Conservation (phyloP, 2,113 vertebrate species). For the Heterocephalus glaber region DNA sequence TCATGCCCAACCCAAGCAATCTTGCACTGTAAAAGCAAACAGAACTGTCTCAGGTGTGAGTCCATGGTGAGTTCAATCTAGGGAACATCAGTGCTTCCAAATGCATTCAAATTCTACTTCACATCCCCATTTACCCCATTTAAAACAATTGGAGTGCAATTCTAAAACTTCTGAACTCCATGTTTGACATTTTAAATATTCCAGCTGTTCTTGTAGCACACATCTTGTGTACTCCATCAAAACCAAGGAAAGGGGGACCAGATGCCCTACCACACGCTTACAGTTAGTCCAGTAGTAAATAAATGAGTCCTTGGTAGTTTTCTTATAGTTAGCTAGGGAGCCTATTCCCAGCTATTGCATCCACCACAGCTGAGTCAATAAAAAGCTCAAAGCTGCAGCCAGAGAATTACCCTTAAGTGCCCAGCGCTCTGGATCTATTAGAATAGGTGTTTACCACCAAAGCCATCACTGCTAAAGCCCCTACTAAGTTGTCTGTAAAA, state of each 20-base stretch:
- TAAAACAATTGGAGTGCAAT: neutral
- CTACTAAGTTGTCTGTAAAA: conserved; percentile 51
- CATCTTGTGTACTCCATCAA: conserved; percentile 59
- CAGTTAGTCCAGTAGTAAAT: conserved; percentile 79
- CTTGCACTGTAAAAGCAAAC: neutral
- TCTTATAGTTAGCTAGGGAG: conserved; percentile 69
- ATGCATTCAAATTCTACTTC: neutral
- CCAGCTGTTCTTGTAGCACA: conserved; percentile 58
- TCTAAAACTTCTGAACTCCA: conserved; percentile 48
- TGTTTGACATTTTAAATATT: conserved; percentile 60
- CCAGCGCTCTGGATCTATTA: conserved; percentile 32
- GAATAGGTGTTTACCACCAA: conserved; percentile 65
- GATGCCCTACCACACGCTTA: conserved; percentile 75
- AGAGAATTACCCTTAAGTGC: conserved; percentile 67
- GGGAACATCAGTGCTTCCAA: neutral
- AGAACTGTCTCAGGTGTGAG: neutral
- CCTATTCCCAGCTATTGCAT: conserved; percentile 79
- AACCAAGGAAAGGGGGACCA: conserved; percentile 76
- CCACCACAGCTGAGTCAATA: conserved; percentile 83
- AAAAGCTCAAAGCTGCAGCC: conserved; percentile 50
- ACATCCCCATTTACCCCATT: no score
- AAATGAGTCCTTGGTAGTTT: conserved; percentile 76
- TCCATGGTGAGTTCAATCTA: neutral
- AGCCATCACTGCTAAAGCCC: neutral
- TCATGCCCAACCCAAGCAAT: neutral